Conservation (phyloP, 2,113 vertebrate genomes). For the Benitochromis conjunctus region DNA sequence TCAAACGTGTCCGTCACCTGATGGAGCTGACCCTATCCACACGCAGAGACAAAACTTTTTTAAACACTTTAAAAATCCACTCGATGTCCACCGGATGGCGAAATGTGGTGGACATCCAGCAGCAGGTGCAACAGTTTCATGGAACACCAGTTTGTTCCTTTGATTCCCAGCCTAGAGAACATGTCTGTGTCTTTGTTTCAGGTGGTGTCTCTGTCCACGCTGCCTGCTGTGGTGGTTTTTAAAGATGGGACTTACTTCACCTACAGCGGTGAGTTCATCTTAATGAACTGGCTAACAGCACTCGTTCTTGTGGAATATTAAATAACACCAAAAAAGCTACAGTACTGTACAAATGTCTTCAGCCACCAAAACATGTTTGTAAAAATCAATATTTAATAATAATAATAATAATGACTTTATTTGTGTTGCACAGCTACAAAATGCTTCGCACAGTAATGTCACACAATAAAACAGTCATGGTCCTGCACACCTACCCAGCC, state of each 20-base stretch:
- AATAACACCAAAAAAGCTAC: neutral
- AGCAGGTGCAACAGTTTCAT: neutral
- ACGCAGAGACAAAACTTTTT: neutral
- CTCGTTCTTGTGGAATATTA: neutral
- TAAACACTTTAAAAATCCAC: neutral
- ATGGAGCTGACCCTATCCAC: neutral
- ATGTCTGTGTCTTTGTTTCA: conserved; percentile 44
- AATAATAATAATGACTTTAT: too few species aligned
- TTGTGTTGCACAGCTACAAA: neutral
- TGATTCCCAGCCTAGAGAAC: neutral
- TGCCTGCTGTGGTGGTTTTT: conserved; percentile 88
- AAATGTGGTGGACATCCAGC: neutral
- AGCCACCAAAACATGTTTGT: neutral
- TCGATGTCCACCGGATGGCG: neutral
- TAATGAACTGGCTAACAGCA: neutral
- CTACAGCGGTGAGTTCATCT: conserved; percentile 81
- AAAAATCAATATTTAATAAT: neutral
- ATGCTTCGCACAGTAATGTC: neutral
- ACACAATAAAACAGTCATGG: neutral
- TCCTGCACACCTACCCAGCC: too few species aligned
- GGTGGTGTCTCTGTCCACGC: conserved; percentile 78
- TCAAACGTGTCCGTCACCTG: neutral
- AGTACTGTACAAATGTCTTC: neutral
- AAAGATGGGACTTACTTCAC: conserved; percentile 87
- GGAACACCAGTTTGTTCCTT: neutral